Evolutionary conservation across 2,113 vertebrate genomes (phyloP).

Genomic region (Crotalus viridis): DNA sequence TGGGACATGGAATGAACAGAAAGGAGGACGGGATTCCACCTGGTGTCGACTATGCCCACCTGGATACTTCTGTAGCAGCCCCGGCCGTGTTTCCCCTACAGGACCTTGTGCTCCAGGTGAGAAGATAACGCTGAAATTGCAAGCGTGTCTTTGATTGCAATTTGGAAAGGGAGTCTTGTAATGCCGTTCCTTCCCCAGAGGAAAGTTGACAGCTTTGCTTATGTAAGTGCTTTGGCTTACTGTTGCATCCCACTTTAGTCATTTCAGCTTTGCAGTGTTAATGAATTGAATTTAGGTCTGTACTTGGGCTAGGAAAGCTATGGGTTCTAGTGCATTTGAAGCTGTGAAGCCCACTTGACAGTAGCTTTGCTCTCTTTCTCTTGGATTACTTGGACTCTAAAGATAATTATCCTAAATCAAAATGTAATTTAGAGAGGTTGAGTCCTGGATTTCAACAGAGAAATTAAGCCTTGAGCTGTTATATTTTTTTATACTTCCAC

Average conservation of each 20-base stretch:
- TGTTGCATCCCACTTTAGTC: neutral
- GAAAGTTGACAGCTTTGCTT: neutral
- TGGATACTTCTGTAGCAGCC: conserved; percentile 79
- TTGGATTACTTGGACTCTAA: neutral
- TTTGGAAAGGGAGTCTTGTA: neutral
- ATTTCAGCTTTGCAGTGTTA: neutral
- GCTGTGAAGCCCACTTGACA: neutral
- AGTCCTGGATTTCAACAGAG: neutral
- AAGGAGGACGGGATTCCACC: conserved; percentile 71
- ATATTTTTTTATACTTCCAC: neutral
- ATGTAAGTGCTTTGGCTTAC: neutral
- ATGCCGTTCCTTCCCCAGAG: neutral
- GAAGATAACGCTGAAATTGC: neutral
- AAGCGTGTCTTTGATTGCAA: neutral
- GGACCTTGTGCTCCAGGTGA: conserved; percentile 75
- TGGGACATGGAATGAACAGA: conserved; percentile 81
- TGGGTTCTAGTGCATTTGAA: neutral
- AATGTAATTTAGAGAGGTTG: neutral
- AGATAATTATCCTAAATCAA: neutral
- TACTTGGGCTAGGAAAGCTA: neutral
- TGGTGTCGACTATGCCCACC: conserved; percentile 82
- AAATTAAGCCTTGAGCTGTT: neutral
- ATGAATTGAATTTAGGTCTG: neutral
- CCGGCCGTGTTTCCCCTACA: conserved; percentile 73
- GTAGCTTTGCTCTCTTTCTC: neutral